Evolutionary conservation across 2,888 invertebrate species (phyloP), one percentile per base, ranked within the genome.

Genomic region (Chorisops tibialis): DNA sequence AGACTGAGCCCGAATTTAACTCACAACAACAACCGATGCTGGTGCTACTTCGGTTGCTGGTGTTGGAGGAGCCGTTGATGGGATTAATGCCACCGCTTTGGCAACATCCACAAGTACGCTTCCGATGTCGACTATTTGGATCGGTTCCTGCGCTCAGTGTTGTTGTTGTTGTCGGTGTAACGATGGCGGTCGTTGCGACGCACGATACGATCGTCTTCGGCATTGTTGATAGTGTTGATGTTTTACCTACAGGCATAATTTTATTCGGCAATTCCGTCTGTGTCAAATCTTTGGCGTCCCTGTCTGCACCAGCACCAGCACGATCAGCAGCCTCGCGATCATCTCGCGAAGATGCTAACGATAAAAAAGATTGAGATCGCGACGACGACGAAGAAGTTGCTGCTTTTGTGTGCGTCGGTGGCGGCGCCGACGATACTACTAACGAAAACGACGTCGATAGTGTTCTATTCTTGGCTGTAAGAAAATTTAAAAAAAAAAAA

Each of bases 391-490:
- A n/a, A n/a, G n/a, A n/a, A n/a, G n/a, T n/a, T n/a, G n/a, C n/a
- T 12, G 47, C 2, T 47, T 14, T 18, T 59, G 59, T 49, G 22
- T 50, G 50, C 49, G 59, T 19, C 41, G 49, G 50, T 38, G 48
- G 35, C 30, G 51, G 47, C 61, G 63, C 50, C 62, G 62, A 51
- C 60, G 63, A 62, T 59, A 63, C 58, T 61, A 63, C 56, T 59
- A 61, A 58, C 48, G 65, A 62, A 47, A 54, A 51, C 48, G 48
- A 58, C 41, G 64, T 60, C 62, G 67, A 65, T 49, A 63, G 30
- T 35, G 61, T 66, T 67, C 67, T 68, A 68, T 68, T 68, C 66
- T 68, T 68, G 63, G 66, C 65, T 67, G 67, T 58, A 67, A 66
- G 65, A 59, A 63, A 43, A 43, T 38, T 16, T 50, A 18, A 19